Conservation (phyloP, 2,888 invertebrate species). For the Noctua janthe region DNA sequence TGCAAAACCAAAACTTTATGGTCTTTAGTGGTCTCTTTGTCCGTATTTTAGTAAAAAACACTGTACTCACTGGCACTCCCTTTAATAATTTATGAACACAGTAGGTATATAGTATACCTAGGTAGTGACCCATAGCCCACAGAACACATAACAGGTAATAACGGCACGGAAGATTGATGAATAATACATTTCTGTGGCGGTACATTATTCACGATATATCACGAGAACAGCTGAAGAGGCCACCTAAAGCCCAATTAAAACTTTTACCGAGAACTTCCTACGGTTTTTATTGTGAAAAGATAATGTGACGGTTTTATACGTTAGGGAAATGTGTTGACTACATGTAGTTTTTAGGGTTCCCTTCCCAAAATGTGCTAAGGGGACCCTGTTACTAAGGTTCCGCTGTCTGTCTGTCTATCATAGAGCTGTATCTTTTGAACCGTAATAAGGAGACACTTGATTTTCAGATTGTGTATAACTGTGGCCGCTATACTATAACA, state of each 20-base stretch:
- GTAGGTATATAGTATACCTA: constrained; percentile 36
- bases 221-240: constrained; percentile 40
- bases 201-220: constrained; percentile 66
- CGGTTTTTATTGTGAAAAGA: constrained; percentile 42
- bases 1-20: background rate
- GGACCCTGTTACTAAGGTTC: background rate
- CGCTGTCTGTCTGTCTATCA: background rate
- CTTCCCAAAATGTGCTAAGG: background rate
- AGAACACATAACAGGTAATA: constrained; percentile 65
- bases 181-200: constrained; percentile 64
- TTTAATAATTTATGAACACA: constrained; percentile 58
- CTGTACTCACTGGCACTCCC: constrained; percentile 29
- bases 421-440: background rate
- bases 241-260: constrained; percentile 70
- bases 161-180: constrained; percentile 66
- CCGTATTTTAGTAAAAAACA: background rate
- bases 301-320: constrained; percentile 2
- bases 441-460: background rate
- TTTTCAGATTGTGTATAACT: background rate
- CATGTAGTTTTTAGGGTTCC: background rate
- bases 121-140: constrained; percentile 54
- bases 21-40: background rate
- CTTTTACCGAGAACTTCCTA: constrained; percentile 56
- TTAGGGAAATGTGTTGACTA: background rate
- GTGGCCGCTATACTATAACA: background rate